These are phyloP conservation scores for Hoplodrina blanda DNA, from an alignment of 2,888 invertebrate species.

Conservation along the genomic window DNA sequence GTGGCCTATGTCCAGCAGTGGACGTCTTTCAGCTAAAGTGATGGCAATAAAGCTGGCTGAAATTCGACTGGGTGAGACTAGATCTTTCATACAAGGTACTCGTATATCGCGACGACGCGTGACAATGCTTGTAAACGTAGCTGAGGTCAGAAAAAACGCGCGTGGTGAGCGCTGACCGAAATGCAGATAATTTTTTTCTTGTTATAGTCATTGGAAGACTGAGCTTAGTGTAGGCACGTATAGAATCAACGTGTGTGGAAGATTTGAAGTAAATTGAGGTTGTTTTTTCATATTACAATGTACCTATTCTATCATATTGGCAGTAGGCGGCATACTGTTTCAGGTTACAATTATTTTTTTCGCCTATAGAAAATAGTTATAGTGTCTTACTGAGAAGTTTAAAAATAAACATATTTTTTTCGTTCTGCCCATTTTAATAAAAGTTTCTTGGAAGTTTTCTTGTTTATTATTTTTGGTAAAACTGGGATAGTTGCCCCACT, in stretches of 20 bases:
- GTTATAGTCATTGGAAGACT: too few species aligned
- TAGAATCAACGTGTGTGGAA: too few species aligned
- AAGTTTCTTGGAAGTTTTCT: conserved; percentile 30
- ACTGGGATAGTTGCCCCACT: too few species aligned
- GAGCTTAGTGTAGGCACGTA: too few species aligned
- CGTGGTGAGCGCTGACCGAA: background rate
- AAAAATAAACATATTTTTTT: background rate
- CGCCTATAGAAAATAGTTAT: too few species aligned
- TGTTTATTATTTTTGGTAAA: conserved; percentile 29
- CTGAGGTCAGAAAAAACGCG: background rate
- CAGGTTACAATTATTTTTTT: background rate
- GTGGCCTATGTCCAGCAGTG: background rate
- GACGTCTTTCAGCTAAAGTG: background rate
- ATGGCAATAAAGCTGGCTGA: background rate
- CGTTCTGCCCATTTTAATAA: conserved; percentile 15
- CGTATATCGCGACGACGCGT: background rate
- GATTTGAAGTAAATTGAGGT: background rate
- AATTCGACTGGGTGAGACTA: background rate
- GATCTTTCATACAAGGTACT: background rate
- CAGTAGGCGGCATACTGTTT: background rate
- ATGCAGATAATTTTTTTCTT: too few species aligned
- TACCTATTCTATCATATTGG: background rate
- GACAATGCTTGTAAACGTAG: background rate
- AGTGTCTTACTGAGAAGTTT: background rate
- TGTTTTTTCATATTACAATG: too few species aligned